Percentiles rank a stretch among this genome's conserved stretches.
phyloP scores from a whole-genome alignment of 2,113 vertebrate genomes.

The Strix uralensis region DNA sequence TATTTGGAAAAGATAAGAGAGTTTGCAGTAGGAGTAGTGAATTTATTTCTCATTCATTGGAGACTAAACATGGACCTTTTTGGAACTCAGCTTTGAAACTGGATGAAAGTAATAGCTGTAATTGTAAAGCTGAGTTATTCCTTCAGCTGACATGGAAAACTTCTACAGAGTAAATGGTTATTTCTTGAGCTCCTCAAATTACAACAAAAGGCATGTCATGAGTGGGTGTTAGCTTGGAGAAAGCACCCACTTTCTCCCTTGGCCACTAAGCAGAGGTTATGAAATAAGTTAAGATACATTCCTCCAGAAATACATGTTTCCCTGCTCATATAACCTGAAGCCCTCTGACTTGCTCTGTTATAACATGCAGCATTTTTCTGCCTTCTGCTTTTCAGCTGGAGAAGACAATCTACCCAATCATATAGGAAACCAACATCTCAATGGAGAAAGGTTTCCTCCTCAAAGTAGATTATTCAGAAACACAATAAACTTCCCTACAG shows the following conservation, averaged over 20 bases:
- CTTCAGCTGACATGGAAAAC: conserved; percentile 8
- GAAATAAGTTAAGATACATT: background rate
- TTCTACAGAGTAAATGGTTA: background rate
- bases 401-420: background rate
- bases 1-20: background rate
- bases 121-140: background rate
- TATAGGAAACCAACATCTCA: background rate
- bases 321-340: background rate
- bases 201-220: background rate
- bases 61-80: conserved; percentile 3
- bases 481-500: background rate
- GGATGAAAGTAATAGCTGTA: background rate
- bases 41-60: background rate
- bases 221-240: background rate
- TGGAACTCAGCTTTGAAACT: background rate
- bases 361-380: background rate
- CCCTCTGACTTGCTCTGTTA: background rate
- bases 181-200: background rate
- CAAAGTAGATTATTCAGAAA: background rate
- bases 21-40: background rate
- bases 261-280: background rate
- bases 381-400: background rate
- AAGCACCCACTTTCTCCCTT: background rate
- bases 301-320: background rate
- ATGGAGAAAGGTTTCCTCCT: background rate